Evolutionary conservation across 2,113 vertebrate genomes (phyloP).

Genomic region (Neogale vison): DNA sequence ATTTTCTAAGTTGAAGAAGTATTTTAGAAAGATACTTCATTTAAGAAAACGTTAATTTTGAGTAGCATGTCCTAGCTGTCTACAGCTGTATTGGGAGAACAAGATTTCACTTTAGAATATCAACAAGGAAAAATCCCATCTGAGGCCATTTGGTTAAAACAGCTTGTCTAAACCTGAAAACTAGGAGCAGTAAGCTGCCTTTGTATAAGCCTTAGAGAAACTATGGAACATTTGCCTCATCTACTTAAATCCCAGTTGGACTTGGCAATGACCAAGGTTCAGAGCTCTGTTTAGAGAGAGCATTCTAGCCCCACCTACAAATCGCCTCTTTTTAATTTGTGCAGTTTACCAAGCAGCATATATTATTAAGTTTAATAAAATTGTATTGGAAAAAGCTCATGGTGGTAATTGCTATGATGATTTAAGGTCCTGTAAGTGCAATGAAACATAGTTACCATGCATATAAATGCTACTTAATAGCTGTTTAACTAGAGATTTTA

Average conservation of each 20-base stretch:
- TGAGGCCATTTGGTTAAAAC: constrained; percentile 14
- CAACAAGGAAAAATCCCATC: not conserved
- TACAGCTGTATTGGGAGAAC: not conserved
- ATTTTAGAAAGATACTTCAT: constrained; percentile 42
- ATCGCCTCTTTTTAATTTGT: constrained; percentile 83
- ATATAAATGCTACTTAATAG: constrained; percentile 69
- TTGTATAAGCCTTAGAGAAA: constrained; percentile 25
- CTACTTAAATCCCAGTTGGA: not conserved
- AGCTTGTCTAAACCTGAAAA: constrained; percentile 38
- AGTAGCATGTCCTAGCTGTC: not conserved
- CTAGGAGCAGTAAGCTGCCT: not conserved
- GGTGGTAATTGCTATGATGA: constrained; percentile 85
- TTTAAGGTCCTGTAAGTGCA: constrained; percentile 78
- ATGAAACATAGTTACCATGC: constrained; percentile 81
- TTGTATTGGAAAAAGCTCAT: constrained; percentile 79
- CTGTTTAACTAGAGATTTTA: constrained; percentile 76
- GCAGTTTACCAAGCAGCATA: constrained; percentile 79
- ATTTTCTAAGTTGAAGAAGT: constrained; percentile 19
- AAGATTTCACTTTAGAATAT: not conserved
- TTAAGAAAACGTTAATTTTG: constrained; percentile 24
- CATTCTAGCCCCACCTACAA: constrained; percentile 69
- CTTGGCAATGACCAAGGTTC: not conserved
- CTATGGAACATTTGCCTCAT: not conserved
- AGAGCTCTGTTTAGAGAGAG: constrained; percentile 64
- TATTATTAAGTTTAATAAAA: constrained; percentile 86